Percentiles rank a stretch among this genome's conserved stretches.
Conservation (phyloP, 2,797 vertebrate species). For the Lutjanus argentimaculatus region DNA sequence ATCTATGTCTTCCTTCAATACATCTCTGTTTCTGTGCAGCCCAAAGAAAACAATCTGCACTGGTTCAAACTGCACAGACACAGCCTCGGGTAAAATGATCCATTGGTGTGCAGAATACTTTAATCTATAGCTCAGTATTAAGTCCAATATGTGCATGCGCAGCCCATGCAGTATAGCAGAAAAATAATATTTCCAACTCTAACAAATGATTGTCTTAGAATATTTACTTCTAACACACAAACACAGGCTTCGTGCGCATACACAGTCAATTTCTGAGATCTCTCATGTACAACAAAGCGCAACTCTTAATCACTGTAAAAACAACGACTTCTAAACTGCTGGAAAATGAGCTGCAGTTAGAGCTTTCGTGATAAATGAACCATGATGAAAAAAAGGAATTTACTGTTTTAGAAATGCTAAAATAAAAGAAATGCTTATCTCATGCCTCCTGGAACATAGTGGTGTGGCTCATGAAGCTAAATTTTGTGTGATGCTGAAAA, state of each 20-base stretch:
- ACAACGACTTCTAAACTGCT: not conserved
- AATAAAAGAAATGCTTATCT: not conserved
- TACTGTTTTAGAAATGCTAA: not conserved
- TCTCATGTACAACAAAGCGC: not conserved
- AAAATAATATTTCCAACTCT: slow-evolving; percentile 1
- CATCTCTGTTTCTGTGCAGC: slow-evolving; percentile 29
- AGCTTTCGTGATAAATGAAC: slow-evolving; percentile 24
- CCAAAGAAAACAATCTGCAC: slow-evolving; percentile 39
- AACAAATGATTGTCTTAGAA: not conserved
- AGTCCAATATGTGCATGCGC: slow-evolving; percentile 37
- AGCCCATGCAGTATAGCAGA: not conserved
- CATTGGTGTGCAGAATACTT: slow-evolving; percentile 28
- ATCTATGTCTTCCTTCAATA: slow-evolving; percentile 36
- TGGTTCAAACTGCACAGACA: slow-evolving; percentile 27
- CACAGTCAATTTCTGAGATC: not conserved
- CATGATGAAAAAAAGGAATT: not conserved
- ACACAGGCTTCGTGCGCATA: not conserved
- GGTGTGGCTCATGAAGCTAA: not conserved
- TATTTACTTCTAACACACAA: not conserved
- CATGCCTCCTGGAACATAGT: not conserved
- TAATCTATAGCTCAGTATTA: slow-evolving; percentile 36
- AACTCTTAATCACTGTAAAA: not conserved
- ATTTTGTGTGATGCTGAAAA: not conserved
- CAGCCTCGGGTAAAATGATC: slow-evolving; percentile 44
- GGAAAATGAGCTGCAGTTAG: slow-evolving; percentile 13